Evolutionary conservation across 1,140 invertebrate genomes (phyloP).

Genomic region (Drosophila serrata): DNA sequence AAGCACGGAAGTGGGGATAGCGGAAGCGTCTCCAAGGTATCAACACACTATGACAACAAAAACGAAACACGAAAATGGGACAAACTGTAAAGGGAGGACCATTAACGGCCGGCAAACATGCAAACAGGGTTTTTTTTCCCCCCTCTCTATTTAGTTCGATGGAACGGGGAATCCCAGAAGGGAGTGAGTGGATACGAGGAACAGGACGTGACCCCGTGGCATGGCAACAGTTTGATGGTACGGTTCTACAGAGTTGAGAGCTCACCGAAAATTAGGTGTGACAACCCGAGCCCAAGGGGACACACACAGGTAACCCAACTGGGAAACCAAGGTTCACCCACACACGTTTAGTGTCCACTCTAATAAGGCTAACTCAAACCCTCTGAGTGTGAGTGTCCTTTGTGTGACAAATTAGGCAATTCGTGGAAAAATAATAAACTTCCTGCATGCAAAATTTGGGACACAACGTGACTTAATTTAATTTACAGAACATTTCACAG

Average conservation of each 20-base stretch:
- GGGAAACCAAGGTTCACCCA: background rate
- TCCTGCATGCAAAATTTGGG: background rate
- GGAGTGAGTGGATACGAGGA: no score
- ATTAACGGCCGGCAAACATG: slow-evolving; percentile 52
- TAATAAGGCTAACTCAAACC: slow-evolving; percentile 27
- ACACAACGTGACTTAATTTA: background rate
- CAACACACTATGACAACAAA: slow-evolving; percentile 40
- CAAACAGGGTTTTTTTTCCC: slow-evolving; percentile 30
- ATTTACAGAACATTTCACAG: background rate
- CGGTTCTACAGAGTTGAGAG: background rate
- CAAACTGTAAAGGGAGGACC: slow-evolving; percentile 46
- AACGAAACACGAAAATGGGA: slow-evolving; percentile 35
- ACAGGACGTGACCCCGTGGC: slow-evolving; percentile 25
- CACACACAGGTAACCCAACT: slow-evolving; percentile 1
- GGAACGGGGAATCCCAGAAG: background rate
- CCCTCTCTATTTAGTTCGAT: slow-evolving; percentile 50
- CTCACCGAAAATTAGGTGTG: slow-evolving; percentile 34
- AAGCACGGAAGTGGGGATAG: slow-evolving; percentile 5
- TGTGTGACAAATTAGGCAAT: slow-evolving; percentile 27
- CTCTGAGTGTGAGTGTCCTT: background rate
- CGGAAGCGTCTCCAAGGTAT: slow-evolving; percentile 60
- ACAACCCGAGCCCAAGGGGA: slow-evolving; percentile 12
- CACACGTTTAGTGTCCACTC: background rate
- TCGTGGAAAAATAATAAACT: slow-evolving; percentile 9
- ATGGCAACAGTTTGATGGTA: slow-evolving; percentile 49